These are phyloP conservation scores for Tangara arthus DNA, from an alignment of 2,797 vertebrate species.

Conservation along the genomic window DNA sequence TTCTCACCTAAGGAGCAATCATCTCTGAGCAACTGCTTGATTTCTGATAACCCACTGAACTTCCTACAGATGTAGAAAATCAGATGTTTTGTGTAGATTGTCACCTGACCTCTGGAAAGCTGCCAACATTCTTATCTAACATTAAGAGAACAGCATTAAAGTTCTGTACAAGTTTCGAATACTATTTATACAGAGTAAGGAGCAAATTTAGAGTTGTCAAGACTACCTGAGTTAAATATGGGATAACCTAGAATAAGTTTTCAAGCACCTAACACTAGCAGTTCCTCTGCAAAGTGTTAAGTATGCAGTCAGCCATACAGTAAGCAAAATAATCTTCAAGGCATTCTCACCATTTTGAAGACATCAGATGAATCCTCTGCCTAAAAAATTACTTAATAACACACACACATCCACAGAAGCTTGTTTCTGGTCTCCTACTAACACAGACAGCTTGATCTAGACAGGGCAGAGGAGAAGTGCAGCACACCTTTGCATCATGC, in stretches of 20 bases:
- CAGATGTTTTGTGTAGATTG: neutral
- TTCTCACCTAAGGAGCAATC: neutral
- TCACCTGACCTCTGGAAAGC: neutral
- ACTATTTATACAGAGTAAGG: neutral
- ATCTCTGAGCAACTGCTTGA: neutral
- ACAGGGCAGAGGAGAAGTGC: accelerated
- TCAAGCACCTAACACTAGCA: neutral
- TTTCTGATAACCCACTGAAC: neutral
- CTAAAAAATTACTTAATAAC: neutral
- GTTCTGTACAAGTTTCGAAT: neutral
- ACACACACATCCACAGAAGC: neutral
- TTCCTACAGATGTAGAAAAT: neutral
- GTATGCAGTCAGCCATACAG: neutral
- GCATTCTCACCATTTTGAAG: neutral
- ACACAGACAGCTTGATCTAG: neutral
- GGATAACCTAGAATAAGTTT: neutral
- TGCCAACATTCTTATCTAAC: neutral
- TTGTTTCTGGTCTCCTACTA: neutral
- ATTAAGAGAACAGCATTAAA: neutral
- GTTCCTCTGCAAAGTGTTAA: neutral
- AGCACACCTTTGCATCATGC: slow-evolving; percentile 83
- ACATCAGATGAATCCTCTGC: neutral
- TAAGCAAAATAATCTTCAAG: neutral
- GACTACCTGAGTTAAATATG: neutral
- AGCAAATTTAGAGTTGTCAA: neutral